phyloP scores from a whole-genome alignment of 2,888 invertebrate genomes.

The Polymixis flavicincta region DNA sequence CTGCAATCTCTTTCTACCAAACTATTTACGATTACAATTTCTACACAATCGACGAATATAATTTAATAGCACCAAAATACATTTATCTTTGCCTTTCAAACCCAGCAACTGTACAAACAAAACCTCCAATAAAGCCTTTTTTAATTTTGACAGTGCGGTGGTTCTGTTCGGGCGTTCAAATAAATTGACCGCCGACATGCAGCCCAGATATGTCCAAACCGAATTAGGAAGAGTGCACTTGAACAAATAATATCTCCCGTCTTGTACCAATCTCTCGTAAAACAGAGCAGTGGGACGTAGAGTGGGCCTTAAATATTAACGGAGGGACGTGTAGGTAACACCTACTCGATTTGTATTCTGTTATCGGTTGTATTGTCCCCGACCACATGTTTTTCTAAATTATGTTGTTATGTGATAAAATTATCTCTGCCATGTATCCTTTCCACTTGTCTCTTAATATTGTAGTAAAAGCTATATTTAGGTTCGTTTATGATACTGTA shows the following conservation, averaged over 20 bases:
- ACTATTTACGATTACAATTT: constrained; percentile 6
- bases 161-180: constrained; percentile 62
- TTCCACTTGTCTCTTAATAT: constrained; percentile 9
- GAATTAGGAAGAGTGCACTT: constrained; percentile 85
- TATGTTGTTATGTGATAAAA: constrained; percentile 35
- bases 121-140: constrained; percentile 64
- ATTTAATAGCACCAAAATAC: constrained; percentile 18
- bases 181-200: constrained; percentile 69
- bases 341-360: constrained; percentile 72
- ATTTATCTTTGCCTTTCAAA: constrained; percentile 36
- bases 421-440: constrained; percentile 11
- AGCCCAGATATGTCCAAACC: constrained; percentile 66
- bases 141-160: constrained; percentile 64
- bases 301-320: constrained; percentile 74
- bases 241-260: constrained; percentile 82
- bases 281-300: constrained; percentile 73
- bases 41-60: constrained; percentile 11
- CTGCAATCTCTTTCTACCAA: constrained; percentile 13
- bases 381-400: constrained; percentile 63
- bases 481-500: constrained; percentile 43
- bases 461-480: constrained; percentile 28
- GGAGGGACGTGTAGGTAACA: constrained; percentile 71
- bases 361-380: constrained; percentile 62
- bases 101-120: constrained; percentile 62
- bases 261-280: constrained; percentile 75